Base-by-base conservation (phyloP, 2,888 invertebrate genomes). In the Erebia aethiops region DNA sequence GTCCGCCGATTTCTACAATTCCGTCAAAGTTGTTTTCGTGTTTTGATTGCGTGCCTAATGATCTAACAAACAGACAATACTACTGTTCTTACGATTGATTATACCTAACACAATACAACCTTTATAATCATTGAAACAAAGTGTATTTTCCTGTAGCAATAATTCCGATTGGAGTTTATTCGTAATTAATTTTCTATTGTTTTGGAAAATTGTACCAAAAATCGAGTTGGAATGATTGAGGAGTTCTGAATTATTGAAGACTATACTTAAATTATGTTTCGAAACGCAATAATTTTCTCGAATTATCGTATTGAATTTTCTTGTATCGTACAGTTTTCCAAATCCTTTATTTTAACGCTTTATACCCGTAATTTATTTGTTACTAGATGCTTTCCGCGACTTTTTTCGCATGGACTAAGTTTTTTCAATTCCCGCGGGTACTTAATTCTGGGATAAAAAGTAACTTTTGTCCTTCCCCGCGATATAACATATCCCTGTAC, bases 31-130 rank as follows among this genome's bases (percentile, higher is more conserved):
- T 86, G 83, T 87, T 88, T 88, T 84, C 82, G 82, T 85, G 83
- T 85, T 85, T 83, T 85, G 91, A 91, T 91, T 90, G 89, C 89
- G 87, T 90, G 91, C 81, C 78, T 84, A 86, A 88, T 86, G 85
- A 87, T 84, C 81, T 82, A 78, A 82, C 83, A 80, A 79, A 83
- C 81, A 80, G 80, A 79, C 83, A 69, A 67, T 73, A 58, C 63
- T 68, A 64, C 77, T 79, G 73, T 66, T 69, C 70, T 43, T 70
- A 74, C 61, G 18, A 70, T 74, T 71, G 71, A 69, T 75, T 72
- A 51, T 51, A 60, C n/a, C 67, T 14, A 54, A 9, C 26, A 65
- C 52, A 58, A 51, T 51, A 51, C 41, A 21, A 35, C 61, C 62
- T 62, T 21, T 71, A 70, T 57, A 16, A 8, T 11, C 2, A 11